phyloP scores from a whole-genome alignment of 2,888 invertebrate species.

The Pegoplata infirma region DNA sequence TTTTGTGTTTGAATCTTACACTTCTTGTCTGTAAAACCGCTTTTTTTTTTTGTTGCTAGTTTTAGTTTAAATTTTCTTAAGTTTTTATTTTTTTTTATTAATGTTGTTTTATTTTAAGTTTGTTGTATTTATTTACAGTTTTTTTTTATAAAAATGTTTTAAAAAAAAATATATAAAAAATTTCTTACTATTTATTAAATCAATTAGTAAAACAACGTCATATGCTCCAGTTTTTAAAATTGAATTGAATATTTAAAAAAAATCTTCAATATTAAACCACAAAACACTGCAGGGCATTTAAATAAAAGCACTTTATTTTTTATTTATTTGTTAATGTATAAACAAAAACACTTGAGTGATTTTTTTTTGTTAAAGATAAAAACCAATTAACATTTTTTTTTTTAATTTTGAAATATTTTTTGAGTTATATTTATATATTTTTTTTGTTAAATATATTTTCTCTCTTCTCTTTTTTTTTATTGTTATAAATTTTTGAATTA shows the following conservation, averaged over 20 bases:
- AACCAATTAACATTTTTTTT: not conserved
- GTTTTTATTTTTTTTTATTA: slow-evolving; percentile 5
- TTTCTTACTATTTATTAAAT: slow-evolving; percentile 47
- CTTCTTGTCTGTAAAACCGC: slow-evolving; percentile 39
- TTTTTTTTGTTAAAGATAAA: not conserved
- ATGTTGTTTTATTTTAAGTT: slow-evolving; percentile 12
- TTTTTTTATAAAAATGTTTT: too few species aligned
- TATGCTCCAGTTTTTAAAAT: slow-evolving; percentile 41
- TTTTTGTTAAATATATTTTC: not conserved
- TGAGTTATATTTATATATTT: too few species aligned
- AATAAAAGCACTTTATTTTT: not conserved
- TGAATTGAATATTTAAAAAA: slow-evolving; percentile 1
- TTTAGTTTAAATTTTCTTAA: slow-evolving; percentile 5
- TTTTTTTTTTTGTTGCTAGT: slow-evolving; percentile 17
- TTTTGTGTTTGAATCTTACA: slow-evolving; percentile 42
- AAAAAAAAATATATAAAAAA: not conserved
- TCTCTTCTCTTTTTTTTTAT: not conserved
- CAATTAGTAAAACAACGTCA: slow-evolving; percentile 49
- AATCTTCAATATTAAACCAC: not conserved
- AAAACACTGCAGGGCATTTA: not conserved
- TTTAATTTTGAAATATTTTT: not conserved
- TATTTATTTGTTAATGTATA: not conserved
- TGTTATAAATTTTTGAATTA: not conserved
- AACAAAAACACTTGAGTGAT: not conserved
- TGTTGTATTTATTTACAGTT: slow-evolving; percentile 1